Evolutionary conservation across 2,113 vertebrate genomes (phyloP), one percentile per base, ranked within the genome.

Genomic region (Tympanuchus pallidicinctus): DNA sequence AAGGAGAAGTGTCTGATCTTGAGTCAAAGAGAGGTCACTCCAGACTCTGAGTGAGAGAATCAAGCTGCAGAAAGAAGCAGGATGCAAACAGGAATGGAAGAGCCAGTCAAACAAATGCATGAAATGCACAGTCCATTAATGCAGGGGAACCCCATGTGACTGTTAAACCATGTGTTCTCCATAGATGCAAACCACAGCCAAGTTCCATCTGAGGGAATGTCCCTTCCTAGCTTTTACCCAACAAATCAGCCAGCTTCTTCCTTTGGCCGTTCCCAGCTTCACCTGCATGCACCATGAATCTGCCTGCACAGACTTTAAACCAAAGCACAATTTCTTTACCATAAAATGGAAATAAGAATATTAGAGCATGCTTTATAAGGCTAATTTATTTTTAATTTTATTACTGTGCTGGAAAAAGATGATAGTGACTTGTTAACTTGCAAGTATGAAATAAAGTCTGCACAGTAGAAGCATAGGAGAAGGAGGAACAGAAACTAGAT

Each of bases 401-500:
- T 85, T 91, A 75, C 5, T 64, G 10, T 36, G 30, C 56, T 88
- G 48, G 59, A 57, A 70, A 42, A 81, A 48, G 12, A 6, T 32
- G n/a, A 43, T 43, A 43, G 42, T 83, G 36, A 3, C 47, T 83
- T 56, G 15, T 57, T 67, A 83, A 24, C 48, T 16, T 60, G 56
- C 24, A 42, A 76, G 15, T 6, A 77, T 11, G 20, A 47, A 93
- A 76, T 54, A 32, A 52, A 20, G 83, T 40, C 24, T 24, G 21
- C 20, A 74, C 69, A 63, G 66, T 1, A 50, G 36, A 88, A n/a
- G 3, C 22, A 20, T 20, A 73, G 27, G 11, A 69, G 45, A 76
- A 93, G 20, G 21, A 64, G 6, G 64, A 93, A 88, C 45, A 50
- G 38, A 83, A 88, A 86, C 10, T 47, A 92, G 69, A 86, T 71